Conservation (phyloP, 2,113 vertebrate genomes). For the Apteryx owenii region DNA sequence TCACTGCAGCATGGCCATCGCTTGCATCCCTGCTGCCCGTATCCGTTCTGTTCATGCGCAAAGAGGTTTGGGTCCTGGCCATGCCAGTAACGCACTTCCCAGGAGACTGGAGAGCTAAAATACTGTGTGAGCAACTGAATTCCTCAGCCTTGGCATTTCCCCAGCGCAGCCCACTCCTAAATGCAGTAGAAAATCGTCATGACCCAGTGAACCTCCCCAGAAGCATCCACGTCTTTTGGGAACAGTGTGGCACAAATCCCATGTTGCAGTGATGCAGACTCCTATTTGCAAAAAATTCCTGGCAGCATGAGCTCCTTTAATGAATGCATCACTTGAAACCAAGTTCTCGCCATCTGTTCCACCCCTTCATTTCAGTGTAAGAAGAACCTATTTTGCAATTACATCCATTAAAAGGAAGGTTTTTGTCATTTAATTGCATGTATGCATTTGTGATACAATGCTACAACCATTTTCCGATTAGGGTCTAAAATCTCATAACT, state of each 20-base stretch:
- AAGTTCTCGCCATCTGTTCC: constrained; percentile 66
- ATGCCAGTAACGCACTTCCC: fast-evolving
- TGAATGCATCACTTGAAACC: constrained; percentile 65
- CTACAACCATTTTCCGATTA: constrained; percentile 21
- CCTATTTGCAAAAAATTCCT: constrained; percentile 37
- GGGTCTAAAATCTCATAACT: constrained; percentile 29
- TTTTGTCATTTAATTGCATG: constrained; percentile 48
- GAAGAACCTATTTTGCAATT: constrained; percentile 58
- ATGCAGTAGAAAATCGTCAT: neutral
- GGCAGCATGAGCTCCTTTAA: constrained; percentile 53
- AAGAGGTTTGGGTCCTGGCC: neutral
- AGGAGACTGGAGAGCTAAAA: neutral
- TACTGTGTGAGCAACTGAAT: neutral
- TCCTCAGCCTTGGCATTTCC: neutral
- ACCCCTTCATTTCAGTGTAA: constrained; percentile 35
- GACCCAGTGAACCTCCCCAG: neutral
- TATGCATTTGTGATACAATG: neutral
- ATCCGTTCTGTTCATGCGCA: neutral
- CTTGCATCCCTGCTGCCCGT: fast-evolving
- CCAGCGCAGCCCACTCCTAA: neutral
- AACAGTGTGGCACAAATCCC: neutral
- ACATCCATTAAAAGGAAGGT: constrained; percentile 41
- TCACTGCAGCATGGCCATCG: fast-evolving
- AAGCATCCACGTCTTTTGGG: neutral
- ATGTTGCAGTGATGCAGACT: neutral